Evolutionary conservation across 2,113 vertebrate genomes (phyloP).

Genomic region (Gasterosteus nipponicus): DNA sequence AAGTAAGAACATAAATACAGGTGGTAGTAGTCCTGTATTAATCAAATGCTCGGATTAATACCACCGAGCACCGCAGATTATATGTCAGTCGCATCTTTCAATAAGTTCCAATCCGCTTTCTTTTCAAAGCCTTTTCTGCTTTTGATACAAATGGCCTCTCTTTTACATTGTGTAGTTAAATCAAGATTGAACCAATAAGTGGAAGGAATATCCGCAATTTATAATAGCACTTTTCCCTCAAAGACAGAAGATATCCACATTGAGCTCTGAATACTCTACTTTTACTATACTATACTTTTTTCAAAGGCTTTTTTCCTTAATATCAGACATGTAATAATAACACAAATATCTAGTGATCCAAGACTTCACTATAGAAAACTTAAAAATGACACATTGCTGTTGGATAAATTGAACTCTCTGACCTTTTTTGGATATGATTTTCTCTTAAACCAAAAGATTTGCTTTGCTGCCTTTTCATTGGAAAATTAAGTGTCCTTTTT

Average conservation of each 20-base stretch:
- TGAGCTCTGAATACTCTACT: neutral
- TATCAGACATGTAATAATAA: neutral
- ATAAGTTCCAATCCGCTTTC: neutral
- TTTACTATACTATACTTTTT: neutral
- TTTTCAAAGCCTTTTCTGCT: neutral
- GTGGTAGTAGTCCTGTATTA: neutral
- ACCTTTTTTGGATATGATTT: constrained; percentile 10
- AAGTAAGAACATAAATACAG: neutral
- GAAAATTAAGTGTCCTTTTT: neutral
- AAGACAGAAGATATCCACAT: neutral
- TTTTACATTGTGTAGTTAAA: neutral
- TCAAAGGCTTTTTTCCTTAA: neutral
- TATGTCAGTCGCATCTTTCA: constrained; percentile 80
- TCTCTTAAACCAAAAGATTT: constrained; percentile 25
- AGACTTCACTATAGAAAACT: neutral
- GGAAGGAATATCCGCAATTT: neutral
- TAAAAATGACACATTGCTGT: neutral
- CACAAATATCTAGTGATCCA: neutral
- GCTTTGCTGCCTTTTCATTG: constrained; percentile 1
- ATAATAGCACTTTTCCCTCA: neutral
- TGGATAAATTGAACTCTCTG: constrained; percentile 22
- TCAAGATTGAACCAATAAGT: no score
- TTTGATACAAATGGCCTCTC: neutral
- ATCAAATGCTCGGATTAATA: neutral
- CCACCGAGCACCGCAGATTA: constrained; percentile 88